Evolutionary conservation across 1,140 invertebrate species (phyloP).

Genomic region (Drosophila sucinea): DNA sequence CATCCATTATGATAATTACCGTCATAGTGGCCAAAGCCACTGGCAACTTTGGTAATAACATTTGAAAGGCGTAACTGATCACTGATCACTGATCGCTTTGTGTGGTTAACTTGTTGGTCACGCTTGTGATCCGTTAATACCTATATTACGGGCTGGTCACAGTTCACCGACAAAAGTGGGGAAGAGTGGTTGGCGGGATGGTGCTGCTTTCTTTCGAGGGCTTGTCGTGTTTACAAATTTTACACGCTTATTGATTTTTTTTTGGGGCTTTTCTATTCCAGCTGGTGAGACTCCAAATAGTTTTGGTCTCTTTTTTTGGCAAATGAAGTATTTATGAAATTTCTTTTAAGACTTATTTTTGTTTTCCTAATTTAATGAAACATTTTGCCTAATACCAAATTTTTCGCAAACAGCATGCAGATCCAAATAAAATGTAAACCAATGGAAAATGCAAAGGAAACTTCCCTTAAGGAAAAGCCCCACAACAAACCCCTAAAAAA

Average conservation of each 20-base stretch:
- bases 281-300: constrained; percentile 17
- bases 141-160: constrained; percentile 35
- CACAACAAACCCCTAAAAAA: constrained; percentile 41
- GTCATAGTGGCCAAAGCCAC: constrained; percentile 23
- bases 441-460: constrained; percentile 66
- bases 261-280: constrained; percentile 27
- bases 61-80: constrained; percentile 30
- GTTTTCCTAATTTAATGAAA: constrained; percentile 1
- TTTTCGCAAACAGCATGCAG: constrained; percentile 12
- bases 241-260: constrained; percentile 76
- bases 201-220: constrained; percentile 42
- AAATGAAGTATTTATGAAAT: constrained; percentile 1
- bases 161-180: constrained; percentile 42
- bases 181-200: constrained; percentile 5
- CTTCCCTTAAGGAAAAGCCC: neutral
- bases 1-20: constrained; percentile 32
- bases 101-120: constrained; percentile 34
- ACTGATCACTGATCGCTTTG: constrained; percentile 28
- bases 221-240: constrained; percentile 77
- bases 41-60: constrained; percentile 37
- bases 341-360: constrained; percentile 12
- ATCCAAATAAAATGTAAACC: constrained; percentile 58
- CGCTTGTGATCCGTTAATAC: constrained; percentile 14
- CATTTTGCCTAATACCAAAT: neutral
- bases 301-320: neutral